These are phyloP conservation scores for Rambutsinella grinnellia DNA, from an alignment of 2,888 invertebrate genomes.

Conservation along the genomic window DNA sequence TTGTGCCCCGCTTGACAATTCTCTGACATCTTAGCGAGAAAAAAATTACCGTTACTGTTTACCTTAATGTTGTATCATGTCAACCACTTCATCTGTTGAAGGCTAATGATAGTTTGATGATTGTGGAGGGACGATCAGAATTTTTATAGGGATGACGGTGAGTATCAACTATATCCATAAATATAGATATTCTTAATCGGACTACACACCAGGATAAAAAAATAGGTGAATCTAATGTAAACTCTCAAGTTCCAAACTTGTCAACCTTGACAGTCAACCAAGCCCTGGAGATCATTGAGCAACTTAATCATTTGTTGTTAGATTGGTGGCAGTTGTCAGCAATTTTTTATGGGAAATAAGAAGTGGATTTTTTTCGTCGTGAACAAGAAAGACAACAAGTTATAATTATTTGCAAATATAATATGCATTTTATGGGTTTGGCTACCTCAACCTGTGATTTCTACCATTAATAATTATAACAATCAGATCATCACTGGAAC, in stretches of 20 bases:
- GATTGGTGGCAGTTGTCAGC: not conserved
- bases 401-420: not conserved
- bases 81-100: not conserved
- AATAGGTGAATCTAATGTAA: too few relatives aligned
- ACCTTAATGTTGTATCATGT: not conserved
- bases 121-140: too few relatives aligned
- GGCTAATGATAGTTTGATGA: too few relatives aligned
- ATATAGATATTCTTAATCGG: too few relatives aligned
- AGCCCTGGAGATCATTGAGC: not conserved
- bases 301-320: not conserved
- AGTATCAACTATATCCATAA: too few relatives aligned
- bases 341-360: not conserved
- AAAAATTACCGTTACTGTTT: not conserved
- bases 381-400: not conserved
- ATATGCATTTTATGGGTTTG: constrained; percentile 20
- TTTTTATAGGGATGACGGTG: too few relatives aligned
- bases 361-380: not conserved
- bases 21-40: not conserved
- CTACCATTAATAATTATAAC: constrained; percentile 21
- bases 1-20: not conserved
- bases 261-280: not conserved
- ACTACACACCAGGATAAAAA: too few relatives aligned
- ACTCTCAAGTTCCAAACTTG: not conserved
- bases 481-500: constrained; percentile 2
- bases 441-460: constrained; percentile 4